Evolutionary conservation across 92 coral and sea anemone genomes (phyloP), one percentile per base, ranked within the genome.

Genomic region (Isaurus tuberculatus): DNA sequence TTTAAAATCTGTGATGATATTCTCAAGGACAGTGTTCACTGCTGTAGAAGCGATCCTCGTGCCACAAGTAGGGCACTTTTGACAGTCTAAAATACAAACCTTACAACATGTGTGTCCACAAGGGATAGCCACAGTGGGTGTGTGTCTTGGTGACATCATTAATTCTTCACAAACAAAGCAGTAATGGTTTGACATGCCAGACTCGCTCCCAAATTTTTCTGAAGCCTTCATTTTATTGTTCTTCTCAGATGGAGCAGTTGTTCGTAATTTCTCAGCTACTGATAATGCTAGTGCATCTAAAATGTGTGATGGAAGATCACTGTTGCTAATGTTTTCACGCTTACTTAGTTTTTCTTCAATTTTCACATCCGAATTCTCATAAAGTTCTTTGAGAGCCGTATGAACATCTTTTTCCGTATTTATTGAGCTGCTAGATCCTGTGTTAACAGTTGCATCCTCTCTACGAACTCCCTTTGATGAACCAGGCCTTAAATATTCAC

Each of bases 71-170:
- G 97, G 97, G 66, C 99, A 97, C 70, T 97, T 97, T 61, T 88
- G 89, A 79, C 90, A 90, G 34, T 94, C 98, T 60, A 91, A 44
- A 29, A 91, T 72, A 67, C 99, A 97, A 58, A 88, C 80, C 81
- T 94, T 89, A 88, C 99, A 97, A 31, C 87, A 91, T 49, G 99
- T 92, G 72, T 97, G 99, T 70, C 99, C 99, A 89, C 99, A 97
- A 1, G 99, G 99, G 32, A 97, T 91, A 8, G 94, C 94, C 14
- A 97, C 99, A 77, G 90, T 86, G 51, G 99, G 99, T 26, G 91
- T 90, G 87, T 94, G 94, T 81, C 91, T 88, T 4, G 97, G 87
- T 1, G 97, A 92, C 1, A 92, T 86, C 99, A 97, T 97, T 19
- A 92, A 78, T 66, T 91, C 84, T 57, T 92, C 83, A 89, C 99